Evolutionary conservation across 1,140 invertebrate species (phyloP), one percentile per base, ranked within the genome.

Genomic region (Polypedilum vanderplanki): DNA sequence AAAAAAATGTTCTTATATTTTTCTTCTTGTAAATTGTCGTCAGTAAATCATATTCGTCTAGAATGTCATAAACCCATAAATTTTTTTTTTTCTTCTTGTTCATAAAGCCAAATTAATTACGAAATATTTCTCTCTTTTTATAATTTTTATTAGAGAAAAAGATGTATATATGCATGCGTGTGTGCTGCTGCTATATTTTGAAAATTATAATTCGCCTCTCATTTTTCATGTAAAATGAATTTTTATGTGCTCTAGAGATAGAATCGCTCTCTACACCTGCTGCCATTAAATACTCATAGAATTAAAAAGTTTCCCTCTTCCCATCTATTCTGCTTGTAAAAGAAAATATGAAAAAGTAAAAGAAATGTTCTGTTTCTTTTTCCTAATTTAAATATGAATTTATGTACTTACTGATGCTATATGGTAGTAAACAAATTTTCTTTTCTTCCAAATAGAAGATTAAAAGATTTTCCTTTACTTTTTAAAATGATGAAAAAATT

Each of bases 191-290:
- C 5, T 33, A 5, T 33, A 33, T 33, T n/a, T n/a, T 57, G 46
- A 57, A 57, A 57, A n/a, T 57, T 57, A 57, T n/a, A 57, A 57
- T 57, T 57, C 46, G 12, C 12, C n/a, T 57, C 46, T n/a, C 46
- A 70, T 20, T 70, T 70, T 70, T 70, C 65, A 70, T 70, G 8
- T 70, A 18, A 57, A 57, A 57, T 70, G 20, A 70, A 70, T 70
- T 70, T 70, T 70, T 18, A 18, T 70, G 20, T 20, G 20, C 7
- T 18, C 10, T 70, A n/a, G 17, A 22, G 20, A 18, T 70, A 20
- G 17, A 22, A 70, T 20, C 20, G n/a, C 10, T 20, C n/a, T 70
- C 18, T 70, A 70, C 65, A 70, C 65, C 65, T 70, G 65, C 65
- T 70, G 65, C 17, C 20, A 70, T 70, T 70, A 70, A 70, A 70